A percentile compares a stretch with the other conserved stretches of the same genome.
Evolutionary conservation across 2,113 vertebrate species (phyloP).

Genomic region (Boleophthalmus pectinirostris): DNA sequence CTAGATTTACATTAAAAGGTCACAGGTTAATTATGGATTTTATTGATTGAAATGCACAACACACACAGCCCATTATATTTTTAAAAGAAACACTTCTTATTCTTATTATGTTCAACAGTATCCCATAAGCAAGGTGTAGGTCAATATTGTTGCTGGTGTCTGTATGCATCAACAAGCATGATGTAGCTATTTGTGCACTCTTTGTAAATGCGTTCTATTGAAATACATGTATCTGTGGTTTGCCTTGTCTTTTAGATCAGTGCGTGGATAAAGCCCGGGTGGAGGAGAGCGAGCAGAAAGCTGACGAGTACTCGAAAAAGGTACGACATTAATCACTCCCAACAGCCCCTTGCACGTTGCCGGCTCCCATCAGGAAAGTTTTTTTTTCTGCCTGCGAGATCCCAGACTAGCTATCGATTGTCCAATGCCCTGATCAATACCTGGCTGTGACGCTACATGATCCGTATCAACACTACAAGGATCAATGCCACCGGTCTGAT

Average conservation of each 20-base stretch:
- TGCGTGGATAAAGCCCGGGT: constrained; percentile 96
- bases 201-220: neutral
- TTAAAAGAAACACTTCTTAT: neutral
- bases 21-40: neutral
- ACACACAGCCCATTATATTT: neutral
- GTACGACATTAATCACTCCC: constrained; percentile 79
- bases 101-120: neutral
- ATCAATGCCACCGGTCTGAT: constrained; percentile 70
- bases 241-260: constrained; percentile 79
- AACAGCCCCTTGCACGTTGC: constrained; percentile 54
- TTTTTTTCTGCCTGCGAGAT: constrained; percentile 61
- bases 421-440: constrained; percentile 73
- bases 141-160: neutral
- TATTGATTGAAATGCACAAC: neutral
- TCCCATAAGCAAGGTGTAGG: neutral
- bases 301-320: constrained; percentile 94
- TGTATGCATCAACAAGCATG: constrained; percentile 8
- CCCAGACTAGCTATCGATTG: constrained; percentile 77
- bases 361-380: constrained; percentile 65
- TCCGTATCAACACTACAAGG: constrained; percentile 76
- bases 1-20: neutral
- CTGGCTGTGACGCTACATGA: constrained; percentile 78
- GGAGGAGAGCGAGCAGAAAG: constrained; percentile 94
- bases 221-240: neutral
- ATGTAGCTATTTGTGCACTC: neutral